These are phyloP conservation scores for Eurytoma adleriae DNA, from an alignment of 2,888 invertebrate genomes.

Conservation along the genomic window DNA sequence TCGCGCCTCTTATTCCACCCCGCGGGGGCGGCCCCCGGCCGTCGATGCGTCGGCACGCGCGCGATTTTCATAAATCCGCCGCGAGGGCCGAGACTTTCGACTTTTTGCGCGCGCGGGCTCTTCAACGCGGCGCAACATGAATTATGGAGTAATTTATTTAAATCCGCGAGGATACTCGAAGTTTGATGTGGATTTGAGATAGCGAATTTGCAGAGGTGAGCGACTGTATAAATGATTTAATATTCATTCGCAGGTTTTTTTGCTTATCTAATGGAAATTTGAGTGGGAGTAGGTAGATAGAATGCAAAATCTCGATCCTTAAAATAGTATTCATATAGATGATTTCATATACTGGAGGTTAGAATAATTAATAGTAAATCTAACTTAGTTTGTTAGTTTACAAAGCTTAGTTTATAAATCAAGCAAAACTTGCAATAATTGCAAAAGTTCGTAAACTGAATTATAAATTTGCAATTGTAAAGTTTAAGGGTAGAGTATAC, in stretches of 20 bases:
- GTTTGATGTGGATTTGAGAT: not conserved
- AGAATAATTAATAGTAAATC: conserved; percentile 29
- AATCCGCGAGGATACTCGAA: not conserved
- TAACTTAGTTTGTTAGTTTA: conserved; percentile 30
- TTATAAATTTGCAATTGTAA: not conserved
- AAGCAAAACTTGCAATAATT: conserved; percentile 36
- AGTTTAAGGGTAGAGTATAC: too few species aligned
- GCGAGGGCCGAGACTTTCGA: not conserved
- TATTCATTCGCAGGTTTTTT: too few species aligned
- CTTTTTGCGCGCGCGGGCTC: not conserved
- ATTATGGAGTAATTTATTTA: conserved; percentile 26
- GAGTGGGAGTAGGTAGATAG: not conserved
- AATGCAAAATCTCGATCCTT: too few species aligned
- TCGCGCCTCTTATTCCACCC: not conserved
- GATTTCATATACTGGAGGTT: not conserved
- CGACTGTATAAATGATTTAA: not conserved
- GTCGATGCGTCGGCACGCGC: conserved; percentile 9
- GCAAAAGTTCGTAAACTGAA: conserved; percentile 23
- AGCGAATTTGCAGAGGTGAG: too few species aligned
- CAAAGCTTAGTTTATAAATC: not conserved
- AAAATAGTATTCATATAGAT: too few species aligned
- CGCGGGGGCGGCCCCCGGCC: too few species aligned
- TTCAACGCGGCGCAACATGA: not conserved
- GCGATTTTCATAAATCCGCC: not conserved
- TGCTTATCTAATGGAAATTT: too few species aligned